Base-by-base conservation (phyloP, 1,140 invertebrate species). In the Drosophila sp. region DNA sequence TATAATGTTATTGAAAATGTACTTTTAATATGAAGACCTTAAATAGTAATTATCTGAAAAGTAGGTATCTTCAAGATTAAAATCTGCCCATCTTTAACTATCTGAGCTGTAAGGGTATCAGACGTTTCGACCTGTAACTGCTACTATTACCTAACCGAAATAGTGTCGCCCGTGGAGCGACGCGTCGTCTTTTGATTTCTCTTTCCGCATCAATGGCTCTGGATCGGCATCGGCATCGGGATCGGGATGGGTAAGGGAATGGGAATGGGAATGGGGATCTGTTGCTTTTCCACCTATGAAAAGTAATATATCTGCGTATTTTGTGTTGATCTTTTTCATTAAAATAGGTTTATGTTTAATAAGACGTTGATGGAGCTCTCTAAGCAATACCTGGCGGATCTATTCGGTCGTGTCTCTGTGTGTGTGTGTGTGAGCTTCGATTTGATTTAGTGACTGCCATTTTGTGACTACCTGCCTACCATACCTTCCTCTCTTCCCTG, bases 401-500 rank as follows among this genome's bases (percentile, higher is more conserved):
- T 63, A 78, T 67, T 82, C 69, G 57, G 51, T 66, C 76, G 53
- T 67, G 51, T 27, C 43, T 69, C 59, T 78, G 58, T 59, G 63
- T 71, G 21, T 21, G 21, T 27, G 41, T 13, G 21, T 38, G 36
- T 13, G 9, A 1, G 8, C 41, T 32, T 40, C 54, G 64, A 64
- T 72, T 76, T 83, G 83, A 87, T 89, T 87, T 89, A 89, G 83
- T 89, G 83, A 89, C 83, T 87, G 76, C 84, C 83, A 87, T 87
- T 89, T 87, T 87, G 72, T 73, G 62, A 46, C 41, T 61, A 67
- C 62, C 69, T 62, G 41, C 38, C 27, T 18, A 18, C 32, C 29
- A n/a, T 18, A 18, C 21, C 21, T 4, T 21, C 1, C 21, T 4
- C 21, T 21, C 21, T 21, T 21, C 1, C 51, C 6, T 58, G 11